Evolutionary conservation across 2,113 vertebrate genomes (phyloP), one percentile per base, ranked within the genome.

Genomic region (Callipepla californica): DNA sequence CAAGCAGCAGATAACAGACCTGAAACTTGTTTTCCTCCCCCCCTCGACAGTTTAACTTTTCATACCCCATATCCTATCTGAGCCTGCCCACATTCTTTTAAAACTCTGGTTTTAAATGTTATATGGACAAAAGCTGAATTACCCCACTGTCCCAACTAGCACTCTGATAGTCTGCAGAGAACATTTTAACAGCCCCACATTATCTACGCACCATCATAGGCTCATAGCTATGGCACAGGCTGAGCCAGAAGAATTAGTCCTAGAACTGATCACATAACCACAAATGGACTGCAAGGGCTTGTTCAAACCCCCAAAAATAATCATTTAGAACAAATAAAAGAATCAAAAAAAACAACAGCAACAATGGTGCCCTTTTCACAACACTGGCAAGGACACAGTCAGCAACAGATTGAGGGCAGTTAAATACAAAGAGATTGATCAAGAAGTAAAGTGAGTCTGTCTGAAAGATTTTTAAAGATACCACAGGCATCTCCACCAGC

Each of bases 291-390:
- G 16, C 18, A 69, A 91, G 72, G 26, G 15, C 32, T 74, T 72
- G 45, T 50, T 74, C 42, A 77, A 66, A 66, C 13, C 28, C 36
- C 36, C 13, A 66, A 50, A 30, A 79, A 58, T 20, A 10, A 50
- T 80, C 59, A 86, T 17, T 80, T 59, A 65, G 50, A 80, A 92
- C 30, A 62, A 92, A 85, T 34, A 76, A 48, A 75, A 85, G 36
- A 62, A 76, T 16, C 34, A 76, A 14, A 26, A 89, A 21, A 89
- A 92, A 11, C 19, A 82, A 13, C 23, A 66, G 67, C 21, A 85
- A 85, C 42, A 69, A 85, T 42, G 28, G 42, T 53, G 45, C 48
- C 36, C 32, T 80, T 11, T 34, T 87, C 79, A 70, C 59, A 62
- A 6, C 3, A n/a, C 50, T 45, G 63, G 76, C 0, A 0, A 63